A percentile compares a stretch with the other conserved stretches of the same genome.
Evolutionary conservation across 2,797 vertebrate species (phyloP).

Genomic region (Gymnothorax javanicus): DNA sequence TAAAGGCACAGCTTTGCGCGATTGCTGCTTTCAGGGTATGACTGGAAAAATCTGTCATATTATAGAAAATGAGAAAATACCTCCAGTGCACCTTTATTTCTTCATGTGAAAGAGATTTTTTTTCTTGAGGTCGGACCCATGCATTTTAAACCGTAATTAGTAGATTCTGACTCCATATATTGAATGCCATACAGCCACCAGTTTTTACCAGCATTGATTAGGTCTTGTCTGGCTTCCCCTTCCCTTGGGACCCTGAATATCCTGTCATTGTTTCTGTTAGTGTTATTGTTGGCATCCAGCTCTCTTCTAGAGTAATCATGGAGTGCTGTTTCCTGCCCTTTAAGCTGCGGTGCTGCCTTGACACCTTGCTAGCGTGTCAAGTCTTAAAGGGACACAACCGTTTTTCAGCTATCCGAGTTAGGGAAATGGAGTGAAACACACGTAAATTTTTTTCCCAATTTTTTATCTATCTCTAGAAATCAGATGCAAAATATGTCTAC

Average conservation of each 20-base stretch:
- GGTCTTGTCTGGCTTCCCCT: conserved; percentile 50
- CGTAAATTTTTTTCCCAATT: too few species aligned
- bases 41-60: too few species aligned
- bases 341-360: neutral
- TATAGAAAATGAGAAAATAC: too few species aligned
- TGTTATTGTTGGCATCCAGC: conserved; percentile 56
- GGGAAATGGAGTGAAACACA: too few species aligned
- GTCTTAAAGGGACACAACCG: neutral
- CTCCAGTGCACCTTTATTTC: too few species aligned
- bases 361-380: too few species aligned
- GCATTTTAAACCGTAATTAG: conserved; percentile 69
- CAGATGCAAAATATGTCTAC: too few species aligned
- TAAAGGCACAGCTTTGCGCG: too few species aligned
- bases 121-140: conserved; percentile 64
- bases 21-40: too few species aligned
- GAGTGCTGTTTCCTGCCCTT: conserved; percentile 5
- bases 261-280: conserved; percentile 65
- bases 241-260: conserved; percentile 64
- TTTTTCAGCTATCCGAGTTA: too few species aligned
- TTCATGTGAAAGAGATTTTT: conserved; percentile 63
- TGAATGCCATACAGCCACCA: conserved; percentile 39
- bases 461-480: too few species aligned
- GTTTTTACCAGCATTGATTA: conserved; percentile 55
- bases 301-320: conserved; percentile 33
- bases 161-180: conserved; percentile 64